Percentiles rank a stretch among this genome's conserved stretches.
Conservation (phyloP, 2,797 vertebrate genomes). For the Telmatherina bonti region DNA sequence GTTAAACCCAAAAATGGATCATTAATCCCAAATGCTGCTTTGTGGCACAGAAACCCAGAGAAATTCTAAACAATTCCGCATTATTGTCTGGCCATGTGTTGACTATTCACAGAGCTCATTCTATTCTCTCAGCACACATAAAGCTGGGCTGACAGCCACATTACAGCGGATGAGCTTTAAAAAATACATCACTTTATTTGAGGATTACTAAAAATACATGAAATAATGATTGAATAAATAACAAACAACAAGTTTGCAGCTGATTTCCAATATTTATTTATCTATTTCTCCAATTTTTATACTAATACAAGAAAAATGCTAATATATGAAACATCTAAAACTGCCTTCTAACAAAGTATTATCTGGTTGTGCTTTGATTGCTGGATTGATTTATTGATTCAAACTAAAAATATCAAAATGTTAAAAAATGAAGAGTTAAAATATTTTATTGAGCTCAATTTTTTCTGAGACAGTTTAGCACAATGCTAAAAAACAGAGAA, state of each 20-base stretch:
- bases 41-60: neutral
- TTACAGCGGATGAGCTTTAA: neutral
- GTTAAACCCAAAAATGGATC: neutral
- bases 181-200: neutral
- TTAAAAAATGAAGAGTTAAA: neutral
- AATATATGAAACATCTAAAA: neutral
- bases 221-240: neutral
- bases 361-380: neutral
- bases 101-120: conserved; percentile 4
- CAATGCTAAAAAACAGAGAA: neutral
- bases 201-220: neutral
- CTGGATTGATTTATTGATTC: too few species aligned
- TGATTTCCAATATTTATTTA: neutral
- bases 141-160: neutral
- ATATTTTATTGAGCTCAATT: neutral
- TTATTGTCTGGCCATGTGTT: neutral
- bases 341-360: neutral
- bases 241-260: neutral
- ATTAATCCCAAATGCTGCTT: conserved; percentile 11
- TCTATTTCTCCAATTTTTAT: neutral
- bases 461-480: neutral
- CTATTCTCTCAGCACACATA: neutral
- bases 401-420: neutral
- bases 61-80: neutral
- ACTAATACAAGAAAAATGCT: neutral